Percentiles rank a stretch among this genome's conserved stretches.
Evolutionary conservation across 1,140 invertebrate species (phyloP).

Genomic region (Thalassaphorura encarpata): DNA sequence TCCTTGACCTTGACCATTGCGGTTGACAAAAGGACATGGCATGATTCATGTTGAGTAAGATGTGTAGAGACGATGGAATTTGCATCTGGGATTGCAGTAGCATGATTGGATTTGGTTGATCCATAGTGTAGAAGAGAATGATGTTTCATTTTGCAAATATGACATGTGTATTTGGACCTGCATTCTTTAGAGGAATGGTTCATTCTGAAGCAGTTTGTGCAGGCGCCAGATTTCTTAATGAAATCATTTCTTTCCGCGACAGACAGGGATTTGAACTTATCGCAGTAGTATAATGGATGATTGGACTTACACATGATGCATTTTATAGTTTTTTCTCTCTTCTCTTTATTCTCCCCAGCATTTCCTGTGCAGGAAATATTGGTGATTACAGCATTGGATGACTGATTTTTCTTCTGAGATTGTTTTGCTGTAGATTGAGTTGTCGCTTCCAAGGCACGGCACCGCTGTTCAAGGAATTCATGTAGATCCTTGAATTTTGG

Average conservation of each 20-base stretch:
- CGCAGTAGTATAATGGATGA: not conserved
- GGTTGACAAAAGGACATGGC: constrained; percentile 7
- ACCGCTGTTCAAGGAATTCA: not conserved
- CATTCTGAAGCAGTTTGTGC: not conserved
- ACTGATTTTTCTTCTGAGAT: not conserved
- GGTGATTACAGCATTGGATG: not conserved
- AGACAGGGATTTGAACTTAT: not conserved
- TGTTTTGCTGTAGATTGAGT: not conserved
- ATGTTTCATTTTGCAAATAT: not conserved
- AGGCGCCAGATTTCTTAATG: not conserved
- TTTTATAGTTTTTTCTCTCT: too few relatives aligned
- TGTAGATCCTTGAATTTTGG: not conserved
- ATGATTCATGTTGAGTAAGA: not conserved
- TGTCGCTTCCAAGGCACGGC: not conserved
- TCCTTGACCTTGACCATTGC: not conserved
- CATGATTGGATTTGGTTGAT: not conserved
- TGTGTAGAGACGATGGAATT: not conserved
- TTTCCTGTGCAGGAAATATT: too few relatives aligned
- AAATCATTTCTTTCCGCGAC: not conserved
- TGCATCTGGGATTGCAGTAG: not conserved
- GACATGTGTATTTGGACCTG: not conserved
- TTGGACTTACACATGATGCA: not conserved
- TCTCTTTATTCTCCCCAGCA: too few relatives aligned
- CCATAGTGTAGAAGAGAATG: not conserved
- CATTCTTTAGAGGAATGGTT: not conserved